These are phyloP conservation scores for Macaca nemestrina DNA, from an alignment of 2,113 vertebrate species.

Conservation along the genomic window DNA sequence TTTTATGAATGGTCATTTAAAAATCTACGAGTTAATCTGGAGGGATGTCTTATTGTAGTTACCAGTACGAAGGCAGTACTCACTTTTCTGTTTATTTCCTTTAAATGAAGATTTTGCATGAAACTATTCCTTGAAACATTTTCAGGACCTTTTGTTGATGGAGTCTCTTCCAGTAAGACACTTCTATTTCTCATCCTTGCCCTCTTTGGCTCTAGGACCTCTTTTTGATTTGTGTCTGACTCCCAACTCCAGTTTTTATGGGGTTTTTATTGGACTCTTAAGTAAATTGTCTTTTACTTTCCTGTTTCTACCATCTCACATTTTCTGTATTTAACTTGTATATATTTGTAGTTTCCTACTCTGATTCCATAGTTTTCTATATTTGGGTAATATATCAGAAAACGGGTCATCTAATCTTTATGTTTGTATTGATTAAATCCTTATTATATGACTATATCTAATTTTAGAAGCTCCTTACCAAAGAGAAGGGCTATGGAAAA, in stretches of 20 bases:
- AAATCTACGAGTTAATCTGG: background rate
- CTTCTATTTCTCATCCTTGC: background rate
- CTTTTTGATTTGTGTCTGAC: background rate
- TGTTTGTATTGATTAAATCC: background rate
- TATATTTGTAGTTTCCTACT: slow-evolving; percentile 20
- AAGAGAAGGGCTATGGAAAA: background rate
- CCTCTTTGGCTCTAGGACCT: background rate
- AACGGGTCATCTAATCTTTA: background rate
- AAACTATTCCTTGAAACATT: background rate
- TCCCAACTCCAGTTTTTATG: background rate
- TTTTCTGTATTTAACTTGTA: slow-evolving; percentile 10
- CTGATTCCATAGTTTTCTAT: background rate
- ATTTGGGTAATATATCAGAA: background rate
- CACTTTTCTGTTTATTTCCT: background rate
- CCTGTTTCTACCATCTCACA: background rate
- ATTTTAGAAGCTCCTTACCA: background rate
- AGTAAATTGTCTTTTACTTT: background rate
- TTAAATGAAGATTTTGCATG: slow-evolving; percentile 23
- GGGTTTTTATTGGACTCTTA: background rate
- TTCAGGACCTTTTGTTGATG: background rate
- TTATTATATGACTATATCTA: background rate
- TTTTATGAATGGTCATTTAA: slow-evolving; percentile 36
- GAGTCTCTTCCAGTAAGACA: background rate
- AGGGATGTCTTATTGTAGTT: background rate
- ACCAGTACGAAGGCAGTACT: background rate